phyloP scores from a whole-genome alignment of 2,113 vertebrate genomes.

The Tonatia bakeri region DNA sequence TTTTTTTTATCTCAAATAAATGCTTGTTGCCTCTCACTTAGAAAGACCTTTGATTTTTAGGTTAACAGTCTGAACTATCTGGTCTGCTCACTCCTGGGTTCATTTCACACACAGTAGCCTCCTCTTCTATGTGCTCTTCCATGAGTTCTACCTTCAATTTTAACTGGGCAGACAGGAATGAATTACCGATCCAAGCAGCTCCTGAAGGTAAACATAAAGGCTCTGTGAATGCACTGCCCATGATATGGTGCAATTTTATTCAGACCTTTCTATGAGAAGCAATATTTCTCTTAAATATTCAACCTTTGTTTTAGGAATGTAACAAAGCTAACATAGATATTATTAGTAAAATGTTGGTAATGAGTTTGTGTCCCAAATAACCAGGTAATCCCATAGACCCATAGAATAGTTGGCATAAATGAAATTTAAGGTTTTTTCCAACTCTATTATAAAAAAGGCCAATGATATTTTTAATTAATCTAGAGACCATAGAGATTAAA shows the following conservation, averaged over 20 bases:
- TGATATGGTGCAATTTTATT: neutral
- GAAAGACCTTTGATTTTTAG: neutral
- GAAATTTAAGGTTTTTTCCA: neutral
- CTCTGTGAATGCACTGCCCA: neutral
- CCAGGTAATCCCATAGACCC: neutral
- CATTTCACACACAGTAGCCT: neutral
- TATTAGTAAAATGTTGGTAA: conserved; percentile 2
- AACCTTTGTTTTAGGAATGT: neutral
- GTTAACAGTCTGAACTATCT: neutral
- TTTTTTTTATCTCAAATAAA: neutral
- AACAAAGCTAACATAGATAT: neutral
- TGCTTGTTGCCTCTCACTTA: neutral
- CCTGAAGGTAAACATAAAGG: neutral
- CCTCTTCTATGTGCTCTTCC: neutral
- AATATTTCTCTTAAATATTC: neutral
- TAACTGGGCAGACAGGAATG: neutral
- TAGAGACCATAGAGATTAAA: neutral
- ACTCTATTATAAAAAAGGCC: neutral
- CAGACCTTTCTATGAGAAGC: neutral
- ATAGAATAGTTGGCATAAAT: neutral
- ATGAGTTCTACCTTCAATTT: neutral
- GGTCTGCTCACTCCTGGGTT: neutral
- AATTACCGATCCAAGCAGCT: neutral
- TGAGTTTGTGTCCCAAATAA: neutral
- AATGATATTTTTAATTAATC: neutral